Conservation (phyloP, 2,888 invertebrate genomes). For the Lasioglossum leucozonium region DNA sequence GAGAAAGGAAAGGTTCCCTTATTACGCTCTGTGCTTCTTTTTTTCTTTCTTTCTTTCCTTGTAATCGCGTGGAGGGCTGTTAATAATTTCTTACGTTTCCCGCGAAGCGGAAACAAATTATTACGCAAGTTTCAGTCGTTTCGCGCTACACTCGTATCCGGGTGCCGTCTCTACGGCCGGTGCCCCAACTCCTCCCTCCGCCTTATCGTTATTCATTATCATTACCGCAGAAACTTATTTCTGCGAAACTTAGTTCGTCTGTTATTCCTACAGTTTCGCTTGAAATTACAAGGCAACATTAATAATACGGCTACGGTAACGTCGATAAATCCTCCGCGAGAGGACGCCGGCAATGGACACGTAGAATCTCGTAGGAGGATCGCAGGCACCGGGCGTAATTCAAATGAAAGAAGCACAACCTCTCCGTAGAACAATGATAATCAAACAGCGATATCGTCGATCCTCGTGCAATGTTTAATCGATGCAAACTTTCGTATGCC, state of each 20-base stretch:
- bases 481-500: too few relatives aligned
- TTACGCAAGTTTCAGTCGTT: constrained; percentile 40
- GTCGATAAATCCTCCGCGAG: constrained; percentile 20
- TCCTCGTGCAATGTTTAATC: too few relatives aligned
- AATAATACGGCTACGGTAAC: constrained; percentile 21
- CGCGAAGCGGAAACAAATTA: constrained; percentile 40
- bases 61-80: constrained; percentile 9
- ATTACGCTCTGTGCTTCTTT: not conserved
- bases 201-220: constrained; percentile 56
- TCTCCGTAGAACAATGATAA: not conserved
- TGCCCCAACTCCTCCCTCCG: constrained; percentile 2
- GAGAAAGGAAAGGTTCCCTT: not conserved
- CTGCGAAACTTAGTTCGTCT: constrained; percentile 27
- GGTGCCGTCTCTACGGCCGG: not conserved
- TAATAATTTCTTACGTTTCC: constrained; percentile 39
- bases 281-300: constrained; percentile 24
- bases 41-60: not conserved
- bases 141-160: constrained; percentile 19
- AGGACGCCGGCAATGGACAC: not conserved
- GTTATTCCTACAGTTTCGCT: constrained; percentile 31
- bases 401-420: not conserved
- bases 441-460: not conserved
- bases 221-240: constrained; percentile 46
- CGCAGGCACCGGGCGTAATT: not conserved
- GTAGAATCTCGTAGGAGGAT: not conserved